Evolutionary conservation across 2,888 invertebrate species (phyloP).

Genomic region (Sericinus montela): DNA sequence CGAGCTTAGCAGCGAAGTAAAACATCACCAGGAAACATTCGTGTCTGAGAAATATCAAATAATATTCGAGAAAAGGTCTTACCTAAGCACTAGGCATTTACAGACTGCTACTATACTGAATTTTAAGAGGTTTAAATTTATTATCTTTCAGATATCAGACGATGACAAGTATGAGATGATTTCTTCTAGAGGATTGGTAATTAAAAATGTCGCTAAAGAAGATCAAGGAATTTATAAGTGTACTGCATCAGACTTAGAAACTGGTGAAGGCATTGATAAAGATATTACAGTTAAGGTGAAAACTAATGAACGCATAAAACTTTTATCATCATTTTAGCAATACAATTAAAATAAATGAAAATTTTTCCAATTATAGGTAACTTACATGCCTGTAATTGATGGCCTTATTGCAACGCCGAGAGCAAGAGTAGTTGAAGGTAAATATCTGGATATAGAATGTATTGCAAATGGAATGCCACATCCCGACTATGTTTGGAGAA

Average conservation of each 20-base stretch:
- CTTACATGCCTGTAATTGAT: conserved; percentile 43
- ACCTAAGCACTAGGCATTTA: too few relatives aligned
- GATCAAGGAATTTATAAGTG: conserved; percentile 43
- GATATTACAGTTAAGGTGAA: conserved; percentile 39
- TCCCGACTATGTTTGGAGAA: conserved; percentile 50
- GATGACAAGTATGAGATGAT: conserved; percentile 43
- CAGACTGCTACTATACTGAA: too few relatives aligned
- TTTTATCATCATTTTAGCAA: too few relatives aligned
- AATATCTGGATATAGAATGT: conserved; percentile 47
- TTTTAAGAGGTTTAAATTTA: too few relatives aligned
- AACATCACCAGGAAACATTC: too few relatives aligned
- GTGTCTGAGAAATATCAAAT: too few relatives aligned
- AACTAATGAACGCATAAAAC: too few relatives aligned
- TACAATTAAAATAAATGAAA: not conserved
- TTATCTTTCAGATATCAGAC: conserved; percentile 36
- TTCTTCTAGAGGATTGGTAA: conserved; percentile 37
- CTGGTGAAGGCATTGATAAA: conserved; percentile 34
- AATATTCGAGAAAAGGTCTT: too few relatives aligned
- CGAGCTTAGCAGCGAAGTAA: too few relatives aligned
- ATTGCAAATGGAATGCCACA: conserved; percentile 48
- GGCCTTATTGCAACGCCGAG: conserved; percentile 40
- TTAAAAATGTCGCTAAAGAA: conserved; percentile 35
- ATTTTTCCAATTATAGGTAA: conserved; percentile 37
- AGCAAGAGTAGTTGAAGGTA: conserved; percentile 35
- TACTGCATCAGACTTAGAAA: conserved; percentile 32